Percentiles rank a stretch among this genome's conserved stretches.
Evolutionary conservation across 2,113 vertebrate genomes (phyloP).

Genomic region (Eulemur macaco): DNA sequence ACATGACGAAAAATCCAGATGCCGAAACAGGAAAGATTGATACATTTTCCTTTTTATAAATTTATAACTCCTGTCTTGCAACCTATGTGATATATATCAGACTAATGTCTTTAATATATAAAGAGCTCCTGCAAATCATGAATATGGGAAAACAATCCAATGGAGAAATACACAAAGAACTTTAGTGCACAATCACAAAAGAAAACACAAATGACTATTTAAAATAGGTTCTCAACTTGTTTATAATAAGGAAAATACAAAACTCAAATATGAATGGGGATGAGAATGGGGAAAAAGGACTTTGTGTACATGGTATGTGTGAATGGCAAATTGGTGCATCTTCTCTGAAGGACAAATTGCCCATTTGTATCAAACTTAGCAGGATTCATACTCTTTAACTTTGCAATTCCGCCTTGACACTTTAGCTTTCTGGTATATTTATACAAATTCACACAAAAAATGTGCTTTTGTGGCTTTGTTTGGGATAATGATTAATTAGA

Average conservation of each 20-base stretch:
- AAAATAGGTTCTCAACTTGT: not conserved
- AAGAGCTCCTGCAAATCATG: not conserved
- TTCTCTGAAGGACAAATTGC: not conserved
- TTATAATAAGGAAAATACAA: not conserved
- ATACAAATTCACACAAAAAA: not conserved
- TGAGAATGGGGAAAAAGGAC: not conserved
- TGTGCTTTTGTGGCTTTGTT: not conserved
- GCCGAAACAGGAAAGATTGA: not conserved
- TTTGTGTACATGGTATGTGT: rapidly evolving
- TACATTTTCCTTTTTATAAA: not conserved
- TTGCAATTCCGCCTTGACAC: not conserved
- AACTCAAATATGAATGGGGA: not conserved
- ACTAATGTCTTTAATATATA: not conserved
- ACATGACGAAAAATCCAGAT: not conserved
- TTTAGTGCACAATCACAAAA: not conserved
- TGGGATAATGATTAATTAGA: not conserved
- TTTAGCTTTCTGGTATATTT: not conserved
- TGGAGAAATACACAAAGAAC: not conserved
- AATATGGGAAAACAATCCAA: not conserved
- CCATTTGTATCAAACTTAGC: too few relatives aligned
- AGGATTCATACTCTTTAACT: not conserved
- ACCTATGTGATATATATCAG: not conserved
- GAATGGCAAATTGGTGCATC: rapidly evolving
- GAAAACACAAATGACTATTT: not conserved
- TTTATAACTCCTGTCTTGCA: not conserved